Percentiles rank a stretch among this genome's conserved stretches.
phyloP scores from a whole-genome alignment of 35 echinoderm and acorn worm species.

The Apostichopus japonicus region DNA sequence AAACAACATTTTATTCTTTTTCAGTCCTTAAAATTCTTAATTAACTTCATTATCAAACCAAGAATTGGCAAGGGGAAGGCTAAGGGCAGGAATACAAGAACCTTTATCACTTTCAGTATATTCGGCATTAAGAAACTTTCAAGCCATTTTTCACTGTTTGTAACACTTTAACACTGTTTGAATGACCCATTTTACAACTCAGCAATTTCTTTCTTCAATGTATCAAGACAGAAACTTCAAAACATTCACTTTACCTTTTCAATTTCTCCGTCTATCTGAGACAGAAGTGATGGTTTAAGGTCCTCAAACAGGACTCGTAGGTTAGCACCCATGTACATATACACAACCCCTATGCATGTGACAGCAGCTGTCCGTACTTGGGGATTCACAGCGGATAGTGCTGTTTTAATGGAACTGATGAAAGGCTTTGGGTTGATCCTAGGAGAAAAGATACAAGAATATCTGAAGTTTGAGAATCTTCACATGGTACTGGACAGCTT shows the following conservation, averaged over 20 bases:
- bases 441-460: neutral
- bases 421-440: constrained; percentile 78
- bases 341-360: constrained; percentile 76
- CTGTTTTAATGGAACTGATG: constrained; percentile 85
- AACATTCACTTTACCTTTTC: constrained; percentile 66
- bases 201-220: no score
- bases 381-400: constrained; percentile 82
- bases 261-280: constrained; percentile 89
- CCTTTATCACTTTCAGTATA: no score
- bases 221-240: no score
- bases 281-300: constrained; percentile 82
- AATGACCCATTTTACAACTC: neutral
- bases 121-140: no score
- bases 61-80: neutral
- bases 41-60: no score
- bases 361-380: constrained; percentile 80
- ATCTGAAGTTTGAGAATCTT: neutral
- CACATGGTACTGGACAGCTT: no score
- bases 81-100: no score
- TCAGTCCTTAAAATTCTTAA: no score
- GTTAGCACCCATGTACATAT: constrained; percentile 96
- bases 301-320: constrained; percentile 92
- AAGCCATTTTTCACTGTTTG: no score
- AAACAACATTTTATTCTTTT: no score
- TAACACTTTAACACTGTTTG: neutral